These are phyloP conservation scores for Grapholita molesta DNA, from an alignment of 1,140 invertebrate species.

Conservation along the genomic window DNA sequence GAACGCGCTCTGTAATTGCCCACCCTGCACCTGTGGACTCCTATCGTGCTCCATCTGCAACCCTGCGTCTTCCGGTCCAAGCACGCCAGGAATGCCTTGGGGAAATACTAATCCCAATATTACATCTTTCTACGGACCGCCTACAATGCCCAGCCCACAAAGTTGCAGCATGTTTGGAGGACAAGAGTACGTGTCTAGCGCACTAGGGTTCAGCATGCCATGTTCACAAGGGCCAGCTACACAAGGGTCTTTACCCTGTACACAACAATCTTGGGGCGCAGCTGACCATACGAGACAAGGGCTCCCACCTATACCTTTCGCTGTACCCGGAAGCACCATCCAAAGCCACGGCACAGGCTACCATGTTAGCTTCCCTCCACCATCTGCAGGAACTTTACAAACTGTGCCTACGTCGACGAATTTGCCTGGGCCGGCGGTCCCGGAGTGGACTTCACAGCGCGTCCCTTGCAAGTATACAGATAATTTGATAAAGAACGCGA, in stretches of 20 bases:
- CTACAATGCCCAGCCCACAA: not conserved
- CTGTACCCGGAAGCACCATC: not conserved
- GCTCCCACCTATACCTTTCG: not conserved
- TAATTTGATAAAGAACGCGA: not conserved
- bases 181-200: no score
- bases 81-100: not conserved
- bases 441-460: not conserved
- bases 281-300: not conserved
- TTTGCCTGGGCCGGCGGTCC: not conserved
- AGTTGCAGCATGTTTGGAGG: no score
- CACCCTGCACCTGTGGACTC: constrained; percentile 2
- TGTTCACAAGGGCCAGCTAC: not conserved
- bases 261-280: not conserved
- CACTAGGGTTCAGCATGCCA: no score
- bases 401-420: not conserved
- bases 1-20: constrained; percentile 15
- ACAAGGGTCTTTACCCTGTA: not conserved
- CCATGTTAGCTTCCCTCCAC: not conserved
- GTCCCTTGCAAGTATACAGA: not conserved
- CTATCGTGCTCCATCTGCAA: not conserved
- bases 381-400: not conserved
- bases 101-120: not conserved
- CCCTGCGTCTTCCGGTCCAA: not conserved
- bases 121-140: not conserved
- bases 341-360: not conserved